Percentiles rank a stretch among this genome's conserved stretches.
These are phyloP conservation scores for Leucoraja ocellata DNA, from an alignment of 2,797 vertebrate species.

Conservation along the genomic window DNA sequence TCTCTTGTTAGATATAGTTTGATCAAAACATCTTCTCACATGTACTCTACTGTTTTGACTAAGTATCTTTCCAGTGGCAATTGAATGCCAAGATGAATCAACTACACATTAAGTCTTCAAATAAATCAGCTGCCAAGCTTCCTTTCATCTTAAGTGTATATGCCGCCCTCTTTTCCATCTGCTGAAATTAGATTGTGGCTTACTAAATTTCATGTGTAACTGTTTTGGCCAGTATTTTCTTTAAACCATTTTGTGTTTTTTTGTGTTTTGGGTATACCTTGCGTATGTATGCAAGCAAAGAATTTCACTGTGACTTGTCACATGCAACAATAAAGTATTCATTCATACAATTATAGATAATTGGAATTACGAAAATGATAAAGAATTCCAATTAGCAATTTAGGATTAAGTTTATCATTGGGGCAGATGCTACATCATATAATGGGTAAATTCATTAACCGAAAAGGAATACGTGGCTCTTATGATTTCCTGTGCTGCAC, in stretches of 20 bases:
- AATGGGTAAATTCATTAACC: no score
- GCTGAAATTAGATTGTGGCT: background rate
- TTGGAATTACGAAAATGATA: background rate
- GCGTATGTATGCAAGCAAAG: no score
- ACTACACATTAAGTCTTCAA: background rate
- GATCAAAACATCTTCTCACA: background rate
- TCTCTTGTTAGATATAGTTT: background rate
- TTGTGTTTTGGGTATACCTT: background rate
- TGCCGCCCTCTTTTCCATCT: background rate
- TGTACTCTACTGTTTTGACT: background rate
- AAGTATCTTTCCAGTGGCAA: background rate
- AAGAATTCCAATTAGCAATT: background rate
- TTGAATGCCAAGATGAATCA: background rate
- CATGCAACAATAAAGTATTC: no score
- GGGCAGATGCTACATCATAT: no score
- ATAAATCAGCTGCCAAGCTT: background rate
- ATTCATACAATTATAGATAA: background rate
- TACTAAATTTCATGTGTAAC: background rate
- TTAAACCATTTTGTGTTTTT: background rate
- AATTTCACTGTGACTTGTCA: no score
- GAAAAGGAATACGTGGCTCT: no score
- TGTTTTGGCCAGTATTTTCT: background rate
- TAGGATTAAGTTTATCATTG: background rate
- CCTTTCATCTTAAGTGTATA: background rate
- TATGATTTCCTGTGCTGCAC: no score